These are phyloP conservation scores for Acrossocheilus wenchowensis DNA, from an alignment of 2,797 vertebrate genomes.

Conservation along the genomic window DNA sequence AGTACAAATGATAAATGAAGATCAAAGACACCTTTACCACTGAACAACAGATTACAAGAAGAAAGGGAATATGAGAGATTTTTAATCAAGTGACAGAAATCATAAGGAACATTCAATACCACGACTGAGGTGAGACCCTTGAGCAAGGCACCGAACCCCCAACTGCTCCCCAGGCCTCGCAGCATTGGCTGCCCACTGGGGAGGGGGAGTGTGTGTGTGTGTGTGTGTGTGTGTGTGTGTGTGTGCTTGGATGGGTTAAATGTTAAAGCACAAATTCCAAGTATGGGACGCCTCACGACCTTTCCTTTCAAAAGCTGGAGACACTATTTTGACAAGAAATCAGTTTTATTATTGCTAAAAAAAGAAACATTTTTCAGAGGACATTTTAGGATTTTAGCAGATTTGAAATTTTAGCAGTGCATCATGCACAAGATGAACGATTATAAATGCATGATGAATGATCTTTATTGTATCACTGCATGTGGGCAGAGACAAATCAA, in stretches of 20 bases:
- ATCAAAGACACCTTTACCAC: constrained; percentile 19
- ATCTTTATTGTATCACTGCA: not conserved
- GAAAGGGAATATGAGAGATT: not conserved
- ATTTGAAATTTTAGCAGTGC: not conserved
- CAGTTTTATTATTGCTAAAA: not conserved
- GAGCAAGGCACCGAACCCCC: too few species aligned
- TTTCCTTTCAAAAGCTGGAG: too few species aligned
- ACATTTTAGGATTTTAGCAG: not conserved
- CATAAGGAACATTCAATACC: too few species aligned
- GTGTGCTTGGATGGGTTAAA: too few species aligned
- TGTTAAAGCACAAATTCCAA: too few species aligned
- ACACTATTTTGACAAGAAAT: not conserved
- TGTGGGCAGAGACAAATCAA: not conserved
- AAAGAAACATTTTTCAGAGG: not conserved
- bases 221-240: too few species aligned
- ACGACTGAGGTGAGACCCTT: too few species aligned
- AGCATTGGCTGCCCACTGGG: too few species aligned
- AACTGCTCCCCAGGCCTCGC: too few species aligned
- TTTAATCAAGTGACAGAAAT: not conserved
- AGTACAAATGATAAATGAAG: not conserved
- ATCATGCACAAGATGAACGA: not conserved
- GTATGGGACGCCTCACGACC: too few species aligned
- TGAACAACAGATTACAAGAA: constrained; percentile 3
- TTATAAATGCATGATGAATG: not conserved
- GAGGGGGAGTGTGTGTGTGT: too few species aligned